phyloP scores from a whole-genome alignment of 2,113 vertebrate genomes.

The Urocolius indicus region DNA sequence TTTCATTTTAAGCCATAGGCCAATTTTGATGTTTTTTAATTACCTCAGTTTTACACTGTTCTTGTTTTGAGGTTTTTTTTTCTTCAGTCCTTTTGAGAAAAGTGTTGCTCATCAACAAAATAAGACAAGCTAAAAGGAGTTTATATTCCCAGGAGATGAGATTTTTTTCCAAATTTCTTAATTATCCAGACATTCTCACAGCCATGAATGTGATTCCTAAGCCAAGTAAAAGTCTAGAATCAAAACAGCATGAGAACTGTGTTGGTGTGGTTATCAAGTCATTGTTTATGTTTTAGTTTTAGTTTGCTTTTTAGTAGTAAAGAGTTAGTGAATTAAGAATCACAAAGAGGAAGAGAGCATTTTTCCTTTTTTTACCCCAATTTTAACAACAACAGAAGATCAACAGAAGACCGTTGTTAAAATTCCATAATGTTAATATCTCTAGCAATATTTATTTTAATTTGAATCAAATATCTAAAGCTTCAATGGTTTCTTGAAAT shows the following conservation, averaged over 20 bases:
- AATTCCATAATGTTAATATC: not conserved
- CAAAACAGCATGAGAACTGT: constrained; percentile 34
- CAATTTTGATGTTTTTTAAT: not conserved
- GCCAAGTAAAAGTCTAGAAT: constrained; percentile 65
- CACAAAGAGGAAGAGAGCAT: not conserved
- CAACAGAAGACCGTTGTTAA: not conserved
- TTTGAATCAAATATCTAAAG: not conserved
- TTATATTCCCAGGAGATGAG: constrained; percentile 19
- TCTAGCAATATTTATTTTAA: not conserved
- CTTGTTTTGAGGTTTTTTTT: not conserved
- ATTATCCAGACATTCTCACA: constrained; percentile 34
- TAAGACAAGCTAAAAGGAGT: not conserved
- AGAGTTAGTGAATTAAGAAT: not conserved
- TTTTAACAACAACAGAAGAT: too few species aligned
- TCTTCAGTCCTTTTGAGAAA: not conserved
- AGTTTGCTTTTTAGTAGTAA: not conserved
- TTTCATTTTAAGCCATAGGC: not conserved
- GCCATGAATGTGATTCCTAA: constrained; percentile 26
- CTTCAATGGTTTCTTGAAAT: not conserved
- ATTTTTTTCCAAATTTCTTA: constrained; percentile 18
- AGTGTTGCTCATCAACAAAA: not conserved
- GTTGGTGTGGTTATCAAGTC: not conserved
- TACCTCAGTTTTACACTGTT: not conserved
- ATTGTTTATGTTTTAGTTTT: not conserved
- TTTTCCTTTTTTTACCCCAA: not conserved